A percentile compares a stretch with the other conserved stretches of the same genome.
Evolutionary conservation across 1,140 invertebrate species (phyloP).

Genomic region (Parasteatoda tepidariorum): DNA sequence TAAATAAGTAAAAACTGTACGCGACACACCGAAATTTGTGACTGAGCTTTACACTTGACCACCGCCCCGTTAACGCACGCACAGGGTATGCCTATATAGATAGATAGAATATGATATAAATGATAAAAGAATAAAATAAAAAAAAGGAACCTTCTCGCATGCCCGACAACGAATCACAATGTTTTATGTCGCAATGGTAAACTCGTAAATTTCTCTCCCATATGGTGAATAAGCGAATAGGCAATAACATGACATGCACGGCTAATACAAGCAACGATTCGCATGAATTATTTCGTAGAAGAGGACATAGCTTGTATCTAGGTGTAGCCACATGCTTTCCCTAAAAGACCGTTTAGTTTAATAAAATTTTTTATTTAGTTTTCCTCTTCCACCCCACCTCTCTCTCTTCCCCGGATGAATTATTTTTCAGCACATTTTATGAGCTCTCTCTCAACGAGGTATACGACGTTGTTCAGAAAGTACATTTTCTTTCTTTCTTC

Average conservation of each 20-base stretch:
- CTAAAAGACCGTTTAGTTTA: conserved; percentile 17
- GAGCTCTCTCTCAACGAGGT: neutral
- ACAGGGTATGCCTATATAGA: conserved; percentile 9
- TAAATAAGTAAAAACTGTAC: neutral
- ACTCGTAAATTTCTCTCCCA: conserved; percentile 41
- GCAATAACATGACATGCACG: conserved; percentile 39
- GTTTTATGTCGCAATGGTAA: conserved; percentile 53
- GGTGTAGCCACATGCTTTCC: conserved; percentile 52
- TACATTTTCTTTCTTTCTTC: neutral
- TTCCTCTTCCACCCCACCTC: neutral
- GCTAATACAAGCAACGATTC: conserved; percentile 4
- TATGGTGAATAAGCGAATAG: conserved; percentile 41
- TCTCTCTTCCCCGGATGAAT: neutral
- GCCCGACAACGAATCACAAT: conserved; percentile 35
- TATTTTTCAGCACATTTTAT: neutral
- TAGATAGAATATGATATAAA: conserved; percentile 28
- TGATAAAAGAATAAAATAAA: neutral
- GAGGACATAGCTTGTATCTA: conserved; percentile 37
- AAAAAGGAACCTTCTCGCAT: conserved; percentile 33
- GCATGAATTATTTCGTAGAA: conserved; percentile 13
- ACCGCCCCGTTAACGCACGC: conserved; percentile 44
- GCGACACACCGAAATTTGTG: conserved; percentile 31
- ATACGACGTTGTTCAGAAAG: neutral
- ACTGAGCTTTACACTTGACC: conserved; percentile 51
- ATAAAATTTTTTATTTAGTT: conserved; percentile 13